Conservation (phyloP, 2,888 invertebrate species). For the Ptychoptera albimana region DNA sequence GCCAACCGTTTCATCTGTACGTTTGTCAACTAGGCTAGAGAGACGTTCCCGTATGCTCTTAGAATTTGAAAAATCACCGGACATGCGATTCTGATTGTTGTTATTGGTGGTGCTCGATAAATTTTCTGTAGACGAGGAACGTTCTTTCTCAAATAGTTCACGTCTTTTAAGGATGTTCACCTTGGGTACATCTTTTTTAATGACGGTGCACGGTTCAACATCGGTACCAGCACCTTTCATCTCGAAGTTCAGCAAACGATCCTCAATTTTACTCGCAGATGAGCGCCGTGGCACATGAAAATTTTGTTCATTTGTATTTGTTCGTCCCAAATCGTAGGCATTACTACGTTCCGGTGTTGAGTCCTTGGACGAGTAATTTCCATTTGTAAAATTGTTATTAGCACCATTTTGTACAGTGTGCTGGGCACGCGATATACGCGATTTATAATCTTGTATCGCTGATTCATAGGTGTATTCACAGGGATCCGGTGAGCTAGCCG, state of each 20-base stretch:
- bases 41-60: constrained; percentile 58
- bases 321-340: constrained; percentile 15
- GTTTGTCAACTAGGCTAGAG: constrained; percentile 46
- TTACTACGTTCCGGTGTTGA: constrained; percentile 33
- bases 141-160: constrained; percentile 62
- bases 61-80: constrained; percentile 44
- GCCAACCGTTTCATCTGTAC: constrained; percentile 36
- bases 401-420: constrained; percentile 8
- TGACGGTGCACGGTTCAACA: constrained; percentile 15
- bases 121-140: constrained; percentile 13
- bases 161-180: constrained; percentile 67
- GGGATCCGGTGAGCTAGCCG: constrained; percentile 50
- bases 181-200: constrained; percentile 49
- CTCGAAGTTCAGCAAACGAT: constrained; percentile 44
- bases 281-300: constrained; percentile 16
- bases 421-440: constrained; percentile 46
- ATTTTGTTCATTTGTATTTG: constrained; percentile 30
- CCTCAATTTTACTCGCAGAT: constrained; percentile 40
- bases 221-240: constrained; percentile 20
- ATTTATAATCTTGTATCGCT: constrained; percentile 73
- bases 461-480: constrained; percentile 78
- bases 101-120: constrained; percentile 8
- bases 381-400: constrained; percentile 5
- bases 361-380: constrained; percentile 21
- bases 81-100: constrained; percentile 18